phyloP scores from a whole-genome alignment of 1,140 invertebrate genomes.

The Megalonaias nervosa region DNA sequence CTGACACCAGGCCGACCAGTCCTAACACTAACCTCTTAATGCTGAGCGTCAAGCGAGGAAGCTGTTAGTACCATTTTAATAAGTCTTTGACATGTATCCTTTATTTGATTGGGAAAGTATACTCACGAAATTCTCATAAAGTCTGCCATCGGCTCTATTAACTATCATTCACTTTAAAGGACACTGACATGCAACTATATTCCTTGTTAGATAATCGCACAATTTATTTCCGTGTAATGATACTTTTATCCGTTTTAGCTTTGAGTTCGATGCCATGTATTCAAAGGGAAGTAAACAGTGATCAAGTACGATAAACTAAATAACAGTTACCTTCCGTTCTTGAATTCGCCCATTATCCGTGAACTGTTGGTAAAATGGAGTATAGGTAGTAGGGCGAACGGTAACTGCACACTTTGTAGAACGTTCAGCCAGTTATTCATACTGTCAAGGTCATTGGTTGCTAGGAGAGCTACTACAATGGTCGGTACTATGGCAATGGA shows the following conservation, averaged over 20 bases:
- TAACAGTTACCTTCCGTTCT: constrained; percentile 58
- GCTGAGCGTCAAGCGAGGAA: too few relatives aligned
- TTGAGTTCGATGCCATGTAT: too few relatives aligned
- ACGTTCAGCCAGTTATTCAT: constrained; percentile 93
- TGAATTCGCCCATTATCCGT: constrained; percentile 80
- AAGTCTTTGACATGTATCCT: too few relatives aligned
- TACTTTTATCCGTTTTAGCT: not conserved
- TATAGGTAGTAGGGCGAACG: constrained; percentile 83
- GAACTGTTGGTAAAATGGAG: constrained; percentile 88
- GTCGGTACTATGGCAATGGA: constrained; percentile 91
- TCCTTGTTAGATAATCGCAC: not conserved
- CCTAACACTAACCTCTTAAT: too few relatives aligned
- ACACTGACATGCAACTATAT: not conserved
- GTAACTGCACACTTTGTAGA: constrained; percentile 85
- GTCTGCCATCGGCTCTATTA: too few relatives aligned
- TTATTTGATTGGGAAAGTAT: too few relatives aligned
- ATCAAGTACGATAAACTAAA: too few relatives aligned
- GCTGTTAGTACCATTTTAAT: too few relatives aligned
- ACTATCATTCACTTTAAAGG: not conserved
- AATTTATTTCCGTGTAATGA: not conserved
- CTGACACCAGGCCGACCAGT: too few relatives aligned
- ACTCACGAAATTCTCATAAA: too few relatives aligned
- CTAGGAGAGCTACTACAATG: constrained; percentile 82
- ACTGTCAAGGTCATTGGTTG: constrained; percentile 82
- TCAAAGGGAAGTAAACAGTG: too few relatives aligned